These are phyloP conservation scores for Elephantulus edwardii DNA, from an alignment of 2,113 vertebrate genomes.

Conservation along the genomic window DNA sequence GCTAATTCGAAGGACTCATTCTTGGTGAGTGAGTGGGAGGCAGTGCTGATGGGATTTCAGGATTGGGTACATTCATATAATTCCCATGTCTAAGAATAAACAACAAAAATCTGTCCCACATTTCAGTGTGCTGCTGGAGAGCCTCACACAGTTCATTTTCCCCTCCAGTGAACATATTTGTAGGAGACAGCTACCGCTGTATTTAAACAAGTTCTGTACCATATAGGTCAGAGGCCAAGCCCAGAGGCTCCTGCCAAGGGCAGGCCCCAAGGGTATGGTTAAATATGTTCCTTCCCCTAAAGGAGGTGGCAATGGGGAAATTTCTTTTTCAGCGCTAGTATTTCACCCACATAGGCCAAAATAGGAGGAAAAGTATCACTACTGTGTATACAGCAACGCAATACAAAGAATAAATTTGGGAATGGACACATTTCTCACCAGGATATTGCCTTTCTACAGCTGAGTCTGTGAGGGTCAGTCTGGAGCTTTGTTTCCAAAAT, in stretches of 20 bases:
- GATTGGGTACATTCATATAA: conserved; percentile 36
- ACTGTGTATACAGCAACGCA: not conserved
- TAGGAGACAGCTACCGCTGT: not conserved
- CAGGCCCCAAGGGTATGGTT: not conserved
- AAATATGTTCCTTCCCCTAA: not conserved
- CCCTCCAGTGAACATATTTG: not conserved
- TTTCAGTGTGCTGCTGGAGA: not conserved
- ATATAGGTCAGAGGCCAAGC: not conserved
- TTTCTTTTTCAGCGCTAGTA: not conserved
- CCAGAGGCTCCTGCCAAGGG: not conserved
- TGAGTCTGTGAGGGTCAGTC: not conserved
- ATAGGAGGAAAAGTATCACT: not conserved
- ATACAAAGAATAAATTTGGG: not conserved
- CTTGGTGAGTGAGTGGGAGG: conserved; percentile 26
- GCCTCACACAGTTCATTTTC: not conserved
- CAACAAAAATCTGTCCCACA: not conserved
- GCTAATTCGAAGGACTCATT: conserved; percentile 32
- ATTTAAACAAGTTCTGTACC: not conserved
- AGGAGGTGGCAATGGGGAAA: not conserved
- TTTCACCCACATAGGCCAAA: not conserved
- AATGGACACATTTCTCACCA: not conserved
- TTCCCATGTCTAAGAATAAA: conserved; percentile 41
- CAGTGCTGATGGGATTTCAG: conserved; percentile 8
- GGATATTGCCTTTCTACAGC: not conserved
- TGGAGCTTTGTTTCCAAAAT: not conserved